Base-by-base conservation (phyloP, 2,888 invertebrate species). In the Carcina quercana region DNA sequence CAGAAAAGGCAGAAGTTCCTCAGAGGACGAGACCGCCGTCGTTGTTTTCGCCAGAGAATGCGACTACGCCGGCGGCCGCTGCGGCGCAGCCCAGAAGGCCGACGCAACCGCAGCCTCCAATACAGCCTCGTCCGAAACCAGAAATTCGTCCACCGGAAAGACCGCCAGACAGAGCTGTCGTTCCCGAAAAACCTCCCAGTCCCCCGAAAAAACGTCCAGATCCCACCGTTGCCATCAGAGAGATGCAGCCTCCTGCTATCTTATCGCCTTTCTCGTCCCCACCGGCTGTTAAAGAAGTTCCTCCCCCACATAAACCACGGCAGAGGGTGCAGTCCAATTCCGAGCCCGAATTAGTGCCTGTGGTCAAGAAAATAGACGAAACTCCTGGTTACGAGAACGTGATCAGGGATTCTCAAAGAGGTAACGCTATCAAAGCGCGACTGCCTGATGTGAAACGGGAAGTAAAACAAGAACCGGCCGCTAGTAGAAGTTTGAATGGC, bases 41-140 rank as follows among this genome's bases (percentile, higher is more conserved):
- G 8, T 56, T 90, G 17, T 90, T 90, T 59, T 90, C 90, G 2
- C 90, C 90, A 0, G 89, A 89, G 40, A 88, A 87, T 38, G 75
- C 64, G 0, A 78, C 54, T 38, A 29, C 45, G 35, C 19, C 45
- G 28, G 32, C 46, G 13, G 45, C 72, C 56, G 37, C 79, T 56
- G 25, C 87, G 80, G 39, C 63, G 82, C 33, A 30, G 15, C 14
- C 30, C 5, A 40, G 46, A 14, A 86, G 27, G 86, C 86, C 1
- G 85, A 86, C 40, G 80, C 48, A 34, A 13, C 45, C 17, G 43
- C 56, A 37, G 17, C 50, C 29, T 4, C n/a, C n/a, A 8, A n/a
- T n/a, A 54, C 53, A 53, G 28, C 58, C 55, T 19, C 59, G 65
- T 33, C 68, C 67, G 2, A 41, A 74, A 58, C 13, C 54, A 33